Evolutionary conservation across 2,113 vertebrate species (phyloP).

Genomic region (Oreocharis arfaki): DNA sequence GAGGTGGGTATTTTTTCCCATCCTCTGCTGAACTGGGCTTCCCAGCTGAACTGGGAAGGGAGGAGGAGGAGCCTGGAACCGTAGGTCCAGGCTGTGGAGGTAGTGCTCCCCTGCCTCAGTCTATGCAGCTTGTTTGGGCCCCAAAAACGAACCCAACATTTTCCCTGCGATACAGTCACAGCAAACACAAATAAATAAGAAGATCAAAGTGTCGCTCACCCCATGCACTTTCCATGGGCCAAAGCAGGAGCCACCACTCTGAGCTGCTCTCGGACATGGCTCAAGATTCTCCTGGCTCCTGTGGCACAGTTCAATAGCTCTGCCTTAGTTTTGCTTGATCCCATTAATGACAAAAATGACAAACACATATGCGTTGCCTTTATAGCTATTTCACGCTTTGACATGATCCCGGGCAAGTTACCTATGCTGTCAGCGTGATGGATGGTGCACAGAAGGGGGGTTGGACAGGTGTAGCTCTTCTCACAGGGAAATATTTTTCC

Average conservation of each 20-base stretch:
- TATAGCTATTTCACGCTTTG: constrained; percentile 60
- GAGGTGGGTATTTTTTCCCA: background rate
- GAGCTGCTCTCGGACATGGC: background rate
- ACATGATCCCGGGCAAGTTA: constrained; percentile 44
- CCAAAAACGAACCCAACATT: background rate
- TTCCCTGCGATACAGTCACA: background rate
- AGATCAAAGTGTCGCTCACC: background rate
- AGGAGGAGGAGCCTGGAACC: background rate
- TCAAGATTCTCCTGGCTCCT: background rate
- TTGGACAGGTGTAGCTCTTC: constrained; percentile 59
- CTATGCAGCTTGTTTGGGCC: background rate
- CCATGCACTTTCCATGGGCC: background rate
- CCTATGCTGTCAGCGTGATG: constrained; percentile 48
- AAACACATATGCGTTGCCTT: constrained; percentile 53
- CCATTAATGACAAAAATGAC: constrained; percentile 46
- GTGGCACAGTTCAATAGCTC: constrained; percentile 28
- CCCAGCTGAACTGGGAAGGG: rapidly evolving
- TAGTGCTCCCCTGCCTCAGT: background rate
- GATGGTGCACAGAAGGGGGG: constrained; percentile 25
- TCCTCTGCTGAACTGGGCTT: background rate
- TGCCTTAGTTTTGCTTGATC: constrained; percentile 47
- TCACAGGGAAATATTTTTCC: constrained; percentile 56
- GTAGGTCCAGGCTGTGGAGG: background rate
- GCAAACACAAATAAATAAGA: background rate
- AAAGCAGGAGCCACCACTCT: background rate